These are phyloP conservation scores for Didymodactylos carnosus DNA, from an alignment of 2,888 invertebrate species.

Conservation along the genomic window DNA sequence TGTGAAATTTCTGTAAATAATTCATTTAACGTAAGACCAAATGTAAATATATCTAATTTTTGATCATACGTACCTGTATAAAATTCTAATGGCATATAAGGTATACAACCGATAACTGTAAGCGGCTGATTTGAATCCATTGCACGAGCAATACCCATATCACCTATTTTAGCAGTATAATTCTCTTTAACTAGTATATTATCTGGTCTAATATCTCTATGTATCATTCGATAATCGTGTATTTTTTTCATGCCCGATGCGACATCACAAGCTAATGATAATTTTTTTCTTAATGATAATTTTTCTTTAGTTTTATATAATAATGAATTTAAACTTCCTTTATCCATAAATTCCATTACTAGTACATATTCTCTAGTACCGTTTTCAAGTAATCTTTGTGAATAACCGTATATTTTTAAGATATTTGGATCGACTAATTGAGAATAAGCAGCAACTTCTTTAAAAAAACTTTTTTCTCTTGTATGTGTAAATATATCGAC, in stretches of 20 bases:
- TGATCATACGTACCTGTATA: not conserved
- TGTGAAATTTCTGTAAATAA: not conserved
- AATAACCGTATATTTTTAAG: not conserved
- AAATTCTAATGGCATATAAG: conserved; percentile 4
- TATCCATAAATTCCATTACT: not conserved
- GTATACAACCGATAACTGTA: not conserved
- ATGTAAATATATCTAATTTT: not conserved
- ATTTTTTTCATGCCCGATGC: not conserved
- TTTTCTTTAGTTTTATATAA: not conserved
- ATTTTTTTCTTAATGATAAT: not conserved
- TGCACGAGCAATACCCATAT: not conserved
- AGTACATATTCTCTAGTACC: not conserved
- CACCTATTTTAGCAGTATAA: not conserved
- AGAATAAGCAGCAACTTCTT: not conserved
- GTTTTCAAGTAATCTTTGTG: not conserved
- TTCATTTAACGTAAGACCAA: conserved; percentile 1
- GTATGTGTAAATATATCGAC: not conserved
- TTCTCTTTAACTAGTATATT: not conserved
- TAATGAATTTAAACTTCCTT: not conserved
- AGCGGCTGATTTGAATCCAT: not conserved
- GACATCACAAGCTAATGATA: not conserved
- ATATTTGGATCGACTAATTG: not conserved
- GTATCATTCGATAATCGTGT: not conserved
- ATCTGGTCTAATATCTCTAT: not conserved
- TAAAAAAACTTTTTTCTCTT: not conserved